Base-by-base conservation (phyloP, 2,113 vertebrate genomes). In the Nipponia nippon region DNA sequence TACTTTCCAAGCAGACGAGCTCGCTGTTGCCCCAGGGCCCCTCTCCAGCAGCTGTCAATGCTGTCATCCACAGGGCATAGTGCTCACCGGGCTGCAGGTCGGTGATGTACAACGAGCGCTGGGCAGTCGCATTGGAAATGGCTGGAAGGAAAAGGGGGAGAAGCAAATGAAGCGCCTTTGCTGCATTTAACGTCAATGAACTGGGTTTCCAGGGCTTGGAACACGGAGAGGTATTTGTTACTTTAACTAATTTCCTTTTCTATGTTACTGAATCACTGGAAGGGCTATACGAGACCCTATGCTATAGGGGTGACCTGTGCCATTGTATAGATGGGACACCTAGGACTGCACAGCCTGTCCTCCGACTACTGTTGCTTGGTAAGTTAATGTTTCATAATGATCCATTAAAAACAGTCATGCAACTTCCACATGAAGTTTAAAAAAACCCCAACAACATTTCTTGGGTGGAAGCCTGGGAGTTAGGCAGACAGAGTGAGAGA, bases 31-130 rank as follows among this genome's bases (percentile, higher is more conserved):
- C 97, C 13, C 17, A 23, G 30, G 98, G 97, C 6, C 98, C 96
- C 80, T 98, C 98, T 2, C 98, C 98, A 3, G 97, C 97, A 1
- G 87, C 89, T 0, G 98, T 98, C 11, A 75, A 59, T 22, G 97
- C 97, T 0, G 98, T 98, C 98, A 98, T 94, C 98, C 98, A 98
- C 2, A 98, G 89, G 27, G 72, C 3, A 3, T 98, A 98, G 6
- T 6, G 70, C 66, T 95, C 44, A 4, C 87, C 70, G 1, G 69
- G 94, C 73, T 77, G 71, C 50, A 98, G 83, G 21, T 15, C 49
- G 1, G 80, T 4, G 53, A 98, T 53, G 65, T 36, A 2, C 47
- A 93, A 27, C 8, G 91, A 95, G 9, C 20, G 85, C 4, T 30
- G 93, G 17, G 47, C 53, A 0, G 8, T 30, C 18, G 12, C 17